phyloP scores from a whole-genome alignment of 2,888 invertebrate species.

The Zaprionus lineosus region DNA sequence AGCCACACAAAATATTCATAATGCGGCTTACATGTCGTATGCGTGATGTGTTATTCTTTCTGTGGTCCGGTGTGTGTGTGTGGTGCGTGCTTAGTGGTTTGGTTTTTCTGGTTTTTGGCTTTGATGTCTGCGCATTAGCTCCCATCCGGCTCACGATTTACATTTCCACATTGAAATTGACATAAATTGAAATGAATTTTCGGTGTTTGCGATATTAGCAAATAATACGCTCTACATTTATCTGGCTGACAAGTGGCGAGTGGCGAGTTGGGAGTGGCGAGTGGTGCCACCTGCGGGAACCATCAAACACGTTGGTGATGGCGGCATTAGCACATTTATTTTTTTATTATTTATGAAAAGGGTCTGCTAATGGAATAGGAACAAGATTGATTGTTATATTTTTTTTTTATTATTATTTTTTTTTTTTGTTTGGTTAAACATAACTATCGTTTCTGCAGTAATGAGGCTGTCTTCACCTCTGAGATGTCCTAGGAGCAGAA shows the following conservation, averaged over 20 bases:
- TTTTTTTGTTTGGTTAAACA: no score
- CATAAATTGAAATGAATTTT: conserved; percentile 62
- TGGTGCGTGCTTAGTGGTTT: conserved; percentile 54
- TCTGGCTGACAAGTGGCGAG: background rate
- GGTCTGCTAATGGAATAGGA: no score
- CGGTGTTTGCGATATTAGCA: conserved; percentile 48
- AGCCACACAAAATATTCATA: conserved; percentile 73
- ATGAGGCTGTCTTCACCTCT: no score
- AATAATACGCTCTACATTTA: conserved; percentile 32
- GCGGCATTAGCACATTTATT: no score
- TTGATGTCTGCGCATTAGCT: conserved; percentile 55
- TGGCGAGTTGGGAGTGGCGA: background rate
- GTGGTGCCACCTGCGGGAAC: no score
- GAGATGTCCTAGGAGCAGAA: no score
- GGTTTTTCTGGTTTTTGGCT: conserved; percentile 23
- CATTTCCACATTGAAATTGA: conserved; percentile 28
- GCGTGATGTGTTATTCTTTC: conserved; percentile 71
- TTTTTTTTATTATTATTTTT: no score
- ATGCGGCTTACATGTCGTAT: conserved; percentile 75
- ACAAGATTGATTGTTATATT: no score
- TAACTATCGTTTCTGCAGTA: no score
- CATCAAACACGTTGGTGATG: no score
- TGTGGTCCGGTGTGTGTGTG: conserved; percentile 37
- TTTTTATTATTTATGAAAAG: no score
- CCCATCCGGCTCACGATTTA: conserved; percentile 1